A percentile compares a stretch with the other conserved stretches of the same genome.
phyloP scores from a whole-genome alignment of 2,888 invertebrate genomes.

The Notodonta dromedarius region DNA sequence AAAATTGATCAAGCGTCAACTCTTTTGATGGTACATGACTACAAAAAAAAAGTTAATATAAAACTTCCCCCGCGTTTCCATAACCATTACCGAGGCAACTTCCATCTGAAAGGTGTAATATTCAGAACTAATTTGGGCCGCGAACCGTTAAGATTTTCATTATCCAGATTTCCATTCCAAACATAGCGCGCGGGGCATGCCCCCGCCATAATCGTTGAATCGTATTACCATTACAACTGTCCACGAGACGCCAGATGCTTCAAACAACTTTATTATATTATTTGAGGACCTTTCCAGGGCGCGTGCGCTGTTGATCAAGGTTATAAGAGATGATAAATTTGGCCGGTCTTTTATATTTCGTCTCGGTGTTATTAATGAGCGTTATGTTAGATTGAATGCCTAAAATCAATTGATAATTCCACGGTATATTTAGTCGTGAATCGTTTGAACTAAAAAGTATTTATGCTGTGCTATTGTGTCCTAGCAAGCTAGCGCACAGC shows the following conservation, averaged over 20 bases:
- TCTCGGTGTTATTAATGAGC: too few species aligned
- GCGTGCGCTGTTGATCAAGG: constrained; percentile 30
- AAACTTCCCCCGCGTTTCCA: constrained; percentile 29
- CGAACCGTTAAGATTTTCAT: constrained; percentile 75
- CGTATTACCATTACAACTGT: constrained; percentile 81
- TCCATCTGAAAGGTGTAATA: constrained; percentile 44
- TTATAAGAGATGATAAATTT: not conserved
- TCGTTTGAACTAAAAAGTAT: too few species aligned
- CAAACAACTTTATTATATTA: constrained; percentile 77
- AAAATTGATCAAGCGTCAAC: too few species aligned
- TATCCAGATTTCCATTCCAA: constrained; percentile 54
- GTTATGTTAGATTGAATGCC: too few species aligned
- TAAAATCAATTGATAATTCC: too few species aligned
- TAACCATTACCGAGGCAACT: constrained; percentile 35
- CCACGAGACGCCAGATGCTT: constrained; percentile 75
- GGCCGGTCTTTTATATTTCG: too few species aligned
- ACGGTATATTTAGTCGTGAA: too few species aligned
- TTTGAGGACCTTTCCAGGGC: constrained; percentile 50
- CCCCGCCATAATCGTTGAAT: constrained; percentile 79
- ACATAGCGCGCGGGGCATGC: constrained; percentile 61
- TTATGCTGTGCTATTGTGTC: too few species aligned
- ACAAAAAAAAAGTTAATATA: not conserved
- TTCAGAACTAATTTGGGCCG: constrained; percentile 72
- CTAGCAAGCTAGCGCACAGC: too few species aligned
- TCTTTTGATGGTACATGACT: too few species aligned